Evolutionary conservation across 2,888 invertebrate genomes (phyloP).

Genomic region (Phragmatobia fuliginosa): DNA sequence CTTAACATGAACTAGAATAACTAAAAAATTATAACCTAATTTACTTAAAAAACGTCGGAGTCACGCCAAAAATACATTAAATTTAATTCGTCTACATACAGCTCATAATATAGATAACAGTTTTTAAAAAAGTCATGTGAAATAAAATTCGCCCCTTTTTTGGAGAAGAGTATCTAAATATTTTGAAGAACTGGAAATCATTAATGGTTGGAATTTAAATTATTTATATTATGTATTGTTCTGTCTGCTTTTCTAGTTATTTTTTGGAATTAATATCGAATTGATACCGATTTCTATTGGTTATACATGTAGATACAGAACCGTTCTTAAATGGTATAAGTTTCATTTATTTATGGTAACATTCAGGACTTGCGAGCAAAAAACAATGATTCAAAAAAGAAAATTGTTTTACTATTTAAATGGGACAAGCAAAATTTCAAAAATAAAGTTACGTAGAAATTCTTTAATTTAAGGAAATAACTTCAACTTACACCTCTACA

Average conservation of each 20-base stretch:
- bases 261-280: too few relatives aligned
- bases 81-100: not conserved
- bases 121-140: not conserved
- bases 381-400: not conserved
- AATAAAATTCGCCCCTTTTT: not conserved
- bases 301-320: too few relatives aligned
- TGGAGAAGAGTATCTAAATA: too few relatives aligned
- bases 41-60: not conserved
- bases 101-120: not conserved
- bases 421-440: not conserved
- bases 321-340: too few relatives aligned
- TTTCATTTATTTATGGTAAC: too few relatives aligned
- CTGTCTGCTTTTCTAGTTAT: too few relatives aligned
- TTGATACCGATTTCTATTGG: too few relatives aligned
- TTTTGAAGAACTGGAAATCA: too few relatives aligned
- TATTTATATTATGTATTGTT: too few relatives aligned
- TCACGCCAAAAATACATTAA: constrained; percentile 2
- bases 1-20: not conserved
- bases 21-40: not conserved
- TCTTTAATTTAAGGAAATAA: not conserved
- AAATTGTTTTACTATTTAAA: too few relatives aligned
- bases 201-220: too few relatives aligned
- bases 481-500: not conserved
- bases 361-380: too few relatives aligned
- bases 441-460: not conserved